A percentile compares a stretch with the other conserved stretches of the same genome.
Conservation (phyloP, 2,888 invertebrate species). For the Caenorhabditis panamensis region DNA sequence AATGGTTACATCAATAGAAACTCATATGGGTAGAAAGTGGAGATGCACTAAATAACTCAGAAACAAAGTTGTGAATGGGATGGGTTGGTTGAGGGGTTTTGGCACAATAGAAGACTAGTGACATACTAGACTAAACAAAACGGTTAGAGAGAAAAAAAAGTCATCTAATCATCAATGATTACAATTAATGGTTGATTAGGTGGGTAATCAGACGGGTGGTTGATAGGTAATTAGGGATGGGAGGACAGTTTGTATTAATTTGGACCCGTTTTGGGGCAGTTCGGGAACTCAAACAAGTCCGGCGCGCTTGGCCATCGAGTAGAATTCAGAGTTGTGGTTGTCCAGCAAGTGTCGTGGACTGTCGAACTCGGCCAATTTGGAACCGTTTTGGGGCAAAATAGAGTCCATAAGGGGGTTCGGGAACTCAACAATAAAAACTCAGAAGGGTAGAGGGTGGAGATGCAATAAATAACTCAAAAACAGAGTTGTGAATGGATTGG, state of each 20-base stretch:
- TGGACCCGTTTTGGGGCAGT: too few relatives aligned
- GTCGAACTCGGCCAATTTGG: conserved; percentile 82
- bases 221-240: conserved; percentile 6
- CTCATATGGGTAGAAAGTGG: neutral
- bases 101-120: conserved; percentile 5
- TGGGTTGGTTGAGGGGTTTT: too few relatives aligned
- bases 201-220: neutral
- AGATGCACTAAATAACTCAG: conserved; percentile 9
- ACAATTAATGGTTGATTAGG: neutral
- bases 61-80: too few relatives aligned
- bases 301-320: conserved; percentile 82
- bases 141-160: too few relatives aligned
- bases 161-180: neutral
- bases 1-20: conserved; percentile 15
- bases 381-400: conserved; percentile 82
- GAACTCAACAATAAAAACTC: conserved; percentile 94
- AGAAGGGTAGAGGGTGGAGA: conserved; percentile 92
- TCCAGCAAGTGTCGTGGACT: conserved; percentile 80
- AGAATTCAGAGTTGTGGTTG: conserved; percentile 81
- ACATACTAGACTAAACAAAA: too few relatives aligned
- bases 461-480: conserved; percentile 87
- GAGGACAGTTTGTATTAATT: too few relatives aligned
- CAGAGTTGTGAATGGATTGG: conserved; percentile 86
- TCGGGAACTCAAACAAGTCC: conserved; percentile 60
- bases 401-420: conserved; percentile 94